Base-by-base conservation (phyloP, 2,113 vertebrate genomes). In the Petrocephalus microphthalmus region DNA sequence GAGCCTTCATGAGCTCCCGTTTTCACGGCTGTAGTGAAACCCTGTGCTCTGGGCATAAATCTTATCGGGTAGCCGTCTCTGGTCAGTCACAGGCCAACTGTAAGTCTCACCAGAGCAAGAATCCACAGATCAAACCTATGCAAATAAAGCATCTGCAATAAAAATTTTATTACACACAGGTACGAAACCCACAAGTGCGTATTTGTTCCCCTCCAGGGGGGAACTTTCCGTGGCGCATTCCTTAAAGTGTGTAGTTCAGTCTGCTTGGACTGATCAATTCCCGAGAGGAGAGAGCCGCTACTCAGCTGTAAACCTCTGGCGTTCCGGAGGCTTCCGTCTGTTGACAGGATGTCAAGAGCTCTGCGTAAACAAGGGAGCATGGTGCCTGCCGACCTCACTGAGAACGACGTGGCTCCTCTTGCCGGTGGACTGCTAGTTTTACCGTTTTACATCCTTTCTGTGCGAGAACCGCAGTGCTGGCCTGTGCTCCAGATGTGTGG, bases 401-500 rank as follows among this genome's bases (percentile, higher is more conserved):
- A 51, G 51, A 33, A 64, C 17, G 45, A 19, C 25, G 19, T 92
- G 91, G 91, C 90, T 93, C 91, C 84, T 91, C 90, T 94, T 93
- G 91, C 92, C 91, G 91, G 86, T 89, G 89, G 90, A 91, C 92
- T 92, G 91, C 90, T 91, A 90, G 91, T 91, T 91, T 47, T 91
- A 89, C 91, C 91, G 86, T 91, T 91, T 91, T 92, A 91, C 92
- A 64, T 13, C 45, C 52, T 7, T 7, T 42, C n/a, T 29, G 25
- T 6, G 49, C 19, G 47, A 49, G 45, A 60, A 53, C 19, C 8
- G 57, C 22, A 93, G 92, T 25, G 91, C 94, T 95, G 94, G 95
- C 95, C 95, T 96, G 94, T 91, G 92, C 89, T 92, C 94, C 95
- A 96, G 96, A 96, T 96, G 95, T 95, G 91, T 84, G 86, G 90